These are phyloP conservation scores for Strigamia maritima DNA, from an alignment of 2,888 invertebrate genomes.

Conservation along the genomic window DNA sequence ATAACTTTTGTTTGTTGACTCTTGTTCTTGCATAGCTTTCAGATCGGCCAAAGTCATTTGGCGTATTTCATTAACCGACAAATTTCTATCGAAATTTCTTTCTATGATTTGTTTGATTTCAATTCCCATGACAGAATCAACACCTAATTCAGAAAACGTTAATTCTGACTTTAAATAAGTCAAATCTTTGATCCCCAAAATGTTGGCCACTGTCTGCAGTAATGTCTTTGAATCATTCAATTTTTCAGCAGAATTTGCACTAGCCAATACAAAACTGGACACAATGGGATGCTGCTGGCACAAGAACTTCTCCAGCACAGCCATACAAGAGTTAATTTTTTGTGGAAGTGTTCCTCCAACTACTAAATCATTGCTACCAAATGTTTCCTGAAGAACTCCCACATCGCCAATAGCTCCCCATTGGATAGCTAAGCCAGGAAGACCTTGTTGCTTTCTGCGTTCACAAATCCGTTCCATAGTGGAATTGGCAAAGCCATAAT, in stretches of 20 bases:
- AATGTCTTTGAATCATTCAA: constrained; percentile 62
- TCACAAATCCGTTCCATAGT: constrained; percentile 95
- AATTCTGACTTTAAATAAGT: constrained; percentile 71
- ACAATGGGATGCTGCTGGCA: constrained; percentile 82
- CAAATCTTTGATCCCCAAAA: constrained; percentile 77
- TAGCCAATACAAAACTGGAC: constrained; percentile 84
- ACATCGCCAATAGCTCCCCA: constrained; percentile 99
- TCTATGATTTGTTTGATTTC: constrained; percentile 96
- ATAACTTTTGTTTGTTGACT: not conserved
- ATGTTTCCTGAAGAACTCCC: constrained; percentile 82
- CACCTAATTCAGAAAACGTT: constrained; percentile 88
- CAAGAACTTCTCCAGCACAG: constrained; percentile 82
- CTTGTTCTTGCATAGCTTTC: constrained; percentile 52
- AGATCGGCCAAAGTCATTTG: constrained; percentile 74
- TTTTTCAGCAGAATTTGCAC: constrained; percentile 58
- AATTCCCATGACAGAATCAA: constrained; percentile 98
- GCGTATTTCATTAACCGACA: constrained; percentile 88
- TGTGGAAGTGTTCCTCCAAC: constrained; percentile 96
- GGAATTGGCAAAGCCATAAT: constrained; percentile 96
- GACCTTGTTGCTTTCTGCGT: constrained; percentile 72
- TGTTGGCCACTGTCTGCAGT: constrained; percentile 78
- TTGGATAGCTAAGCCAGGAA: constrained; percentile 83
- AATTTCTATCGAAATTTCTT: constrained; percentile 82
- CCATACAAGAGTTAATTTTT: constrained; percentile 84
- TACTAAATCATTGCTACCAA: constrained; percentile 81